Evolutionary conservation across 2,888 invertebrate genomes (phyloP), one percentile per base, ranked within the genome.

Genomic region (Perdita meconis): DNA sequence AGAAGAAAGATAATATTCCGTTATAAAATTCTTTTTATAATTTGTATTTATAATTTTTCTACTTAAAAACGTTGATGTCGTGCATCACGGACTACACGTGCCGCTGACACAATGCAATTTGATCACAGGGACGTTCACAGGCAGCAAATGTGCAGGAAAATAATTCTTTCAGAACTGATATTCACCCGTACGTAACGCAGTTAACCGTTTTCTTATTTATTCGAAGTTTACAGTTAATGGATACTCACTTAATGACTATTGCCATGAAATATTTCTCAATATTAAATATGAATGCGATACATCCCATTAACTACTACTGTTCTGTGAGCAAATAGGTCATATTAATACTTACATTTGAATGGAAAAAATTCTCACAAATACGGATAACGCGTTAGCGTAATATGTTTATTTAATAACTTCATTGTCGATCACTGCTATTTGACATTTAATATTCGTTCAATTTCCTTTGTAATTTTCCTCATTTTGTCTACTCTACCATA

Each of bases 201-300:
- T n/a, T n/a, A n/a, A n/a, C 44, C 4, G 16, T 44, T 8, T 13
- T 50, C 50, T 50, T 26, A 50, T 50, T n/a, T n/a, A n/a, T n/a
- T n/a, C n/a, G n/a, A n/a, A n/a, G n/a, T 50, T 50, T 13, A 4
- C 24, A 2, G 5, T 53, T n/a, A 30, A 53, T 8, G 16, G 24
- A 34, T 12, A 10, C 13, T 19, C 30, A 19, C 19, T 55, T 30
- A 55, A 16, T 2, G 0, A n/a, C 36, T 34, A 47, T 13, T 22
- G 1, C 13, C 10, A 16, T 34, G 22, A 51, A 51, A 38, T 24
- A 51, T 24, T n/a, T 24, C 22, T 22, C 24, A 16, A 51, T 51
- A 63, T 63, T 63, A 12, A 50, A n/a, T 2, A 22, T 16, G 22
- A 61, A 22, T 50, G 19, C 50, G 12, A 50, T 38, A 51, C 50